These are phyloP conservation scores for Heloderma charlesbogerti DNA, from an alignment of 2,113 vertebrate species.

Conservation along the genomic window DNA sequence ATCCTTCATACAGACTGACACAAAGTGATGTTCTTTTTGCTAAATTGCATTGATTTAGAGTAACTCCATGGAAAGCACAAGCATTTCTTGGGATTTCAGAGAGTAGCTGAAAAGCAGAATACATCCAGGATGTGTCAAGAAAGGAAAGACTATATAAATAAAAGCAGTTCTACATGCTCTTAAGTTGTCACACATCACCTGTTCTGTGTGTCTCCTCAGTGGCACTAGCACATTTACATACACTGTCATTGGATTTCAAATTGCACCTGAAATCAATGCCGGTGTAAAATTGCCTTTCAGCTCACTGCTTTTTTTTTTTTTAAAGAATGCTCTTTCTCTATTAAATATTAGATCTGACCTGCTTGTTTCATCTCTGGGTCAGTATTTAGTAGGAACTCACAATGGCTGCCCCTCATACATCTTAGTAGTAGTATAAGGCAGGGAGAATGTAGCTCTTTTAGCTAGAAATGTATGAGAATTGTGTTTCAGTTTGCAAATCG, in stretches of 20 bases:
- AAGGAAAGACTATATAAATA: conserved; percentile 78
- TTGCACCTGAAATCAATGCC: conserved; percentile 77
- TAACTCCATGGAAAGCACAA: conserved; percentile 51
- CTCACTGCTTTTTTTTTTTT: conserved; percentile 52
- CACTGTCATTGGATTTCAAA: conserved; percentile 81
- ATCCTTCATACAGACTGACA: conserved; percentile 74
- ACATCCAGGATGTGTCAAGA: conserved; percentile 62
- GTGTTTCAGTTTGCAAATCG: no score
- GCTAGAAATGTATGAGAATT: no score
- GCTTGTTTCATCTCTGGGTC: neutral
- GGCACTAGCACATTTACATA: conserved; percentile 82
- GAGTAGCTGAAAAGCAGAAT: conserved; percentile 56
- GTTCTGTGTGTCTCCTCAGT: conserved; percentile 77
- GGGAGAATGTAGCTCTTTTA: conserved; percentile 44
- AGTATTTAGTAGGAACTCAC: fast-evolving
- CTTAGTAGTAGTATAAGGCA: neutral
- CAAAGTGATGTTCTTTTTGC: conserved; percentile 63
- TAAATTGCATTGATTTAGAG: conserved; percentile 52
- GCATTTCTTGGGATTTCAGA: conserved; percentile 58
- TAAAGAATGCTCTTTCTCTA: conserved; percentile 39
- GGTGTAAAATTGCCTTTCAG: conserved; percentile 70
- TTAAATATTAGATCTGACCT: conserved; percentile 30
- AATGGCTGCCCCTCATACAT: fast-evolving
- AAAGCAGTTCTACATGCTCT: conserved; percentile 78
- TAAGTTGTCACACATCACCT: conserved; percentile 80